Evolutionary conservation across 2,888 invertebrate species (phyloP), one percentile per base, ranked within the genome.

Genomic region (Noctua pronuba): DNA sequence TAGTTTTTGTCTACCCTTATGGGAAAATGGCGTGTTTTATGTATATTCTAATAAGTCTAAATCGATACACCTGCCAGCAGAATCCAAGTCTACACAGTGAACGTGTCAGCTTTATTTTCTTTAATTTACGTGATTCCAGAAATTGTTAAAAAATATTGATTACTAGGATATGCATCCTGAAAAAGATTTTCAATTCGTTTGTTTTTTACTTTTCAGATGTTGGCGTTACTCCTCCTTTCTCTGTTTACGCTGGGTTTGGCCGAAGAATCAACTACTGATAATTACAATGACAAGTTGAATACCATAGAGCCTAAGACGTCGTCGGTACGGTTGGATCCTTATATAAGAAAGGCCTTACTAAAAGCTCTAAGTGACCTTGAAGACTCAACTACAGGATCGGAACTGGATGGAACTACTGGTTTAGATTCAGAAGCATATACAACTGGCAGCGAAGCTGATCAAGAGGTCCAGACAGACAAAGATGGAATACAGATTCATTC

Each of bases 321-420:
- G 1, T 97, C 98, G 1, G 96, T 97, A 1, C 97, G 98, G 79
- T 93, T 98, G 75, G 98, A 98, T 92, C 97, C 98, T 66, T 98
- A 98, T 83, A 97, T 98, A 52, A 97, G 98, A 28, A 97, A 97
- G 93, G 98, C 98, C 1, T 94, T 98, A 64, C 95, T 98, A 10
- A 98, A 97, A 94, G 98, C 98, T 21, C 96, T 98, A 8, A 98
- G 97, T 72, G 98, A 98, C 89, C 95, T 98, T 70, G 98, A 98
- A 94, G 97, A 91, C 71, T 79, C 91, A 38, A 97, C 97, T 28
- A 96, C 96, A 7, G 97, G 96, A 70, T 92, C 94, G 31, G 97
- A 97, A 35, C 91, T 90, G 1, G 94, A 94, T 60, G 91, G 89
- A 21, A 89, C 91, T 31, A 91, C 93, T 16, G 91, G 91, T 5